Conservation (phyloP, 2,797 vertebrate genomes). For the Gobionotothen gibberifrons region DNA sequence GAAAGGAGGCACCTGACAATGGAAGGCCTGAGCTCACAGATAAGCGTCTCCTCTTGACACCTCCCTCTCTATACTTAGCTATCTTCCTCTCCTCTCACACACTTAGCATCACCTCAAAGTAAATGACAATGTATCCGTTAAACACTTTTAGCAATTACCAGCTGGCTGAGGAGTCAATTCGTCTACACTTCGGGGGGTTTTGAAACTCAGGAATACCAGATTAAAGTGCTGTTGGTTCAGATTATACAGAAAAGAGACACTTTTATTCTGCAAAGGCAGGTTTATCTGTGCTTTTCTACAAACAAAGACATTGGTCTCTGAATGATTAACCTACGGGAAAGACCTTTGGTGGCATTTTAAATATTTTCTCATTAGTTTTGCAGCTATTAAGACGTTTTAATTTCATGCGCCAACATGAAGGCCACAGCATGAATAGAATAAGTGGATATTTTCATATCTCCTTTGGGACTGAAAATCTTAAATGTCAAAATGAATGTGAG, state of each 20-base stretch:
- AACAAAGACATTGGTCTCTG: background rate
- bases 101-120: constrained; percentile 65
- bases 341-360: background rate
- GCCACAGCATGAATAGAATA: background rate
- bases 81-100: constrained; percentile 58
- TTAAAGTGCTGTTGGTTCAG: constrained; percentile 18
- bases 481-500: too few relatives aligned
- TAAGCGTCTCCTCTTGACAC: constrained; percentile 79
- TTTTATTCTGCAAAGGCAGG: background rate
- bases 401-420: background rate
- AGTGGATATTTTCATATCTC: background rate
- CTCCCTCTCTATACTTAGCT: constrained; percentile 58
- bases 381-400: background rate
- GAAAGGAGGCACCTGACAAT: constrained; percentile 67
- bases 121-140: constrained; percentile 72
- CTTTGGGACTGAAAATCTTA: background rate
- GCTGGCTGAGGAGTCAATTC: constrained; percentile 58
- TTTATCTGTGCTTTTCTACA: background rate
- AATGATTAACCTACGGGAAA: background rate
- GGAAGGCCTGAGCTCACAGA: constrained; percentile 81
- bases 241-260: background rate
- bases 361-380: background rate
- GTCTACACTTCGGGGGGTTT: constrained; percentile 24
- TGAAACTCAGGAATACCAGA: constrained; percentile 25
- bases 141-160: constrained; percentile 66